These are phyloP conservation scores for Tetrao urogallus DNA, from an alignment of 2,113 vertebrate species.

Conservation along the genomic window DNA sequence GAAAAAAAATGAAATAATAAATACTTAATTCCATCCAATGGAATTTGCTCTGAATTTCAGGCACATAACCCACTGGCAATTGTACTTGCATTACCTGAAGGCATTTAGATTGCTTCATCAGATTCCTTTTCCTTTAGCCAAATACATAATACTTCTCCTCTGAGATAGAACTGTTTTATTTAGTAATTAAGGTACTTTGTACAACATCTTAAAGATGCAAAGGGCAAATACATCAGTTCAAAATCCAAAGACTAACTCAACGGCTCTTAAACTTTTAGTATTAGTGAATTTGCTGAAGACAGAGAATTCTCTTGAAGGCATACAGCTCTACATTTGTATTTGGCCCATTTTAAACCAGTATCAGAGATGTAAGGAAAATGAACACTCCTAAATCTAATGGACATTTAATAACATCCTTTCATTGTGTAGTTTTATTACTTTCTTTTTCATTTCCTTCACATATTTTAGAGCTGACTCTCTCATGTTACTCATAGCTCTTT, in stretches of 20 bases:
- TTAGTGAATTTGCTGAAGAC: constrained; percentile 26
- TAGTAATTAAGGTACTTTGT: constrained; percentile 64
- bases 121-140: constrained; percentile 25
- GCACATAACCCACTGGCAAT: neutral
- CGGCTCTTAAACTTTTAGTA: constrained; percentile 20
- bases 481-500: neutral
- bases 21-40: constrained; percentile 16
- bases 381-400: constrained; percentile 21
- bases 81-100: constrained; percentile 29
- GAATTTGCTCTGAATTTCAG: constrained; percentile 9
- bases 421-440: neutral
- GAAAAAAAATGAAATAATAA: neutral
- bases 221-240: constrained; percentile 32
- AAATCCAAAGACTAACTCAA: constrained; percentile 14
- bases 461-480: neutral
- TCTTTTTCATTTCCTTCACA: constrained; percentile 11
- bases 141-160: constrained; percentile 8
- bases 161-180: constrained; percentile 46
- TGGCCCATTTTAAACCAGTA: constrained; percentile 3
- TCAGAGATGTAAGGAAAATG: constrained; percentile 18
- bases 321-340: neutral
- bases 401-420: neutral
- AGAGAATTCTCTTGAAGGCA: neutral
- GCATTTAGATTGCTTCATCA: constrained; percentile 28
- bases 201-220: constrained; percentile 55